These are phyloP conservation scores for Portunus trituberculatus DNA, from an alignment of 1,140 invertebrate species.

Conservation along the genomic window DNA sequence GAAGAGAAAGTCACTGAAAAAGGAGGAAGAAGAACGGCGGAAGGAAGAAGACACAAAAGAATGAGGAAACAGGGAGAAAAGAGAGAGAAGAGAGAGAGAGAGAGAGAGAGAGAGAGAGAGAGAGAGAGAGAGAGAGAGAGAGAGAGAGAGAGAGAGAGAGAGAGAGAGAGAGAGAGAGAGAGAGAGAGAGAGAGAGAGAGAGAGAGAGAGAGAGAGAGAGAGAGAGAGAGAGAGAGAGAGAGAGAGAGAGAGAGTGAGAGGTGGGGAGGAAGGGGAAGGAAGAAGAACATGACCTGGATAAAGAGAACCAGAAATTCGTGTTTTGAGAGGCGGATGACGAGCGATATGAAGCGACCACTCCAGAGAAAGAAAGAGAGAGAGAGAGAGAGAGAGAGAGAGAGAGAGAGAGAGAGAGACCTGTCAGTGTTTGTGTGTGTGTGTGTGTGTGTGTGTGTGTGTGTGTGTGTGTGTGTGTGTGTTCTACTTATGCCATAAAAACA, in stretches of 20 bases:
- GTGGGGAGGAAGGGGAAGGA: neutral
- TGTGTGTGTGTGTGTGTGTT: neutral
- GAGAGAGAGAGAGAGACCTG: neutral
- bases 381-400: no score
- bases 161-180: slow-evolving; percentile 5
- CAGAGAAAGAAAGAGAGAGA: neutral
- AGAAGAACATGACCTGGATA: no score
- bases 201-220: neutral
- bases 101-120: neutral
- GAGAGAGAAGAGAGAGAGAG: neutral
- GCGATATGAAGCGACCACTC: no score
- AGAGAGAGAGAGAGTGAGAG: neutral
- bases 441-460: neutral
- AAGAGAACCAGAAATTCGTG: no score
- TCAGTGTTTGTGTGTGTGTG: neutral
- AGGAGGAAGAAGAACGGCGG: neutral
- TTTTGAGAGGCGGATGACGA: no score
- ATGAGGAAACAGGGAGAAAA: neutral
- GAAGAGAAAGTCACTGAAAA: neutral
- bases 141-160: neutral
- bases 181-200: neutral
- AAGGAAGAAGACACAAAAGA: neutral
- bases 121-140: slow-evolving; percentile 30
- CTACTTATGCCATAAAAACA: no score
- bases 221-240: neutral